Base-by-base conservation (phyloP, 2,113 vertebrate genomes). In the Morphnarchus princeps region DNA sequence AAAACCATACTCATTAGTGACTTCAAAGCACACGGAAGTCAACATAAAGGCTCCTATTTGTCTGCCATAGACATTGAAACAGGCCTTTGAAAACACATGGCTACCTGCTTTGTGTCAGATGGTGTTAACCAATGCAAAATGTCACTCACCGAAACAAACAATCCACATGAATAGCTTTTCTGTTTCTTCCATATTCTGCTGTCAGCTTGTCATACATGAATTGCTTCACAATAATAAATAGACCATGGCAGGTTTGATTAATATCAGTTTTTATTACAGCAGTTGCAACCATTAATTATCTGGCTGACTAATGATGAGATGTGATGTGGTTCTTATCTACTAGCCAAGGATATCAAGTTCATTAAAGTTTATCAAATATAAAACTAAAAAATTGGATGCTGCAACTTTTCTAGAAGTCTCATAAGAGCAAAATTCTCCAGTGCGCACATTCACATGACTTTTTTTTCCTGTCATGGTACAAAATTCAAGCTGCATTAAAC, bases 211-310 rank as follows among this genome's bases (percentile, higher is more conserved):
- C 63, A 78, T 62, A 89, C 6, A 25, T 0, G 29, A 87, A 73
- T 92, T 95, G n/a, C 85, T 92, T 92, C 92, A 91, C 79, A 67
- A 65, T 84, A 96, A 94, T 78, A 94, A 96, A 92, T 83, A 98
- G 82, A 96, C 43, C 50, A 80, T 65, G 74, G 84, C 70, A 95
- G 82, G 93, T 94, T 95, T 96, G 95, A 97, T 98, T 95, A 93
- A 94, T 82, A 90, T 81, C 43, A 79, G 70, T 4, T 95, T 98
- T 98, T 97, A 96, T 96, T 97, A 83, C 72, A 93, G 94, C 36
- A 84, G 92, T 94, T 96, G 82, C 92, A 97, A 84, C 90, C 87
- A 97, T 96, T 97, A 95, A 98, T 97, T 98, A 97, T 92, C 93
- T 69, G 40, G 14, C 76, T 97, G 96, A 98, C 94, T 98, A 95